A percentile compares a stretch with the other conserved stretches of the same genome.
Conservation (phyloP, 2,797 vertebrate species). For the Prionace glauca region DNA sequence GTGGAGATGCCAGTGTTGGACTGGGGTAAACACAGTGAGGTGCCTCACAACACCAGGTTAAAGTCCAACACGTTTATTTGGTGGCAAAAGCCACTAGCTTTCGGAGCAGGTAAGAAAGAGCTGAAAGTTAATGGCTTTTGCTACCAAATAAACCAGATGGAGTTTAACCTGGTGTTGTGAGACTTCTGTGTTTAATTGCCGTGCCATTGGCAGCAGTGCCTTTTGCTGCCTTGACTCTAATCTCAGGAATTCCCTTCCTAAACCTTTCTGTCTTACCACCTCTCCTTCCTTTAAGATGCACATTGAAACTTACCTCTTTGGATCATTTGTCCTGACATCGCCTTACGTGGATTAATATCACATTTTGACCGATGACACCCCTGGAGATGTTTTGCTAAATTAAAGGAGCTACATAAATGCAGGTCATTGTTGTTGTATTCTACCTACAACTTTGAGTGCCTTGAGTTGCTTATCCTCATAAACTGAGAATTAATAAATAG, state of each 20-base stretch:
- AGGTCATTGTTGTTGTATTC: background rate
- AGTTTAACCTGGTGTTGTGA: too few species aligned
- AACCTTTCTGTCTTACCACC: background rate
- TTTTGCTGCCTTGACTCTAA: background rate
- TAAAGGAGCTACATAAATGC: background rate
- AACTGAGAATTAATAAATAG: background rate
- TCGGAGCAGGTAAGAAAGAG: too few species aligned
- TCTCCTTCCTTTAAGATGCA: background rate
- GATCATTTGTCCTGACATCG: background rate
- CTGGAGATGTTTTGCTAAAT: background rate
- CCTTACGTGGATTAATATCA: background rate
- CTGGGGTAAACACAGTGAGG: too few species aligned
- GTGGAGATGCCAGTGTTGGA: too few species aligned
- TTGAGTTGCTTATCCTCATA: background rate
- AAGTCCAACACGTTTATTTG: too few species aligned
- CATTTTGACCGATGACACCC: background rate
- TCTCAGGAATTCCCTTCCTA: background rate
- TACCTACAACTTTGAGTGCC: background rate
- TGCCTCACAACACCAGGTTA: too few species aligned
- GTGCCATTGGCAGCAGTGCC: background rate
- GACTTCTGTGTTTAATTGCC: too few species aligned
- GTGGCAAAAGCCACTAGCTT: too few species aligned
- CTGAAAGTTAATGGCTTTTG: too few species aligned
- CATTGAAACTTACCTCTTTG: background rate
- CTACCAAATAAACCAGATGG: too few species aligned